Evolutionary conservation across 2,888 invertebrate species (phyloP).

Genomic region (Sesamia inferens): DNA sequence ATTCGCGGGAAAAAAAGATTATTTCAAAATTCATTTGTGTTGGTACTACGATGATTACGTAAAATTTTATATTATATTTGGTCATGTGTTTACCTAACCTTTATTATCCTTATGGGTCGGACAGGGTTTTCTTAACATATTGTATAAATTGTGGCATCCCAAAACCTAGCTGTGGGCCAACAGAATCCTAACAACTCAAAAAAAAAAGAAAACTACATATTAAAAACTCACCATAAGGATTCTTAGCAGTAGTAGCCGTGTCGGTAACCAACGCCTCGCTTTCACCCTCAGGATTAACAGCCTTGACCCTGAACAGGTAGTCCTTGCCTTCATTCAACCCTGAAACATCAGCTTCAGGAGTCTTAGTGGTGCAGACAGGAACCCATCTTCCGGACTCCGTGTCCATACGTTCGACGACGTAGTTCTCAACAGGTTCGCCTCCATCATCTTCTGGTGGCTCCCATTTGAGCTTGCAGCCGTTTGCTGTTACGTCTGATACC

Average conservation of each 20-base stretch:
- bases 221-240: constrained; percentile 94
- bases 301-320: constrained; percentile 99
- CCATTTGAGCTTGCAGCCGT: constrained; percentile 98
- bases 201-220: too few species aligned
- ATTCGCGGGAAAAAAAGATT: too few species aligned
- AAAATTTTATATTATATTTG: too few species aligned
- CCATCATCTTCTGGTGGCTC: constrained; percentile 99
- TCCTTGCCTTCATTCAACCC: constrained; percentile 99
- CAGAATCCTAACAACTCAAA: too few species aligned
- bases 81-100: too few species aligned
- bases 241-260: constrained; percentile 97
- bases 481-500: constrained; percentile 96
- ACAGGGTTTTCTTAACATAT: too few species aligned
- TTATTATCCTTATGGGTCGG: too few species aligned
- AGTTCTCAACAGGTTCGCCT: constrained; percentile 97
- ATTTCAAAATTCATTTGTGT: too few species aligned
- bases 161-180: too few species aligned
- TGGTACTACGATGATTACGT: too few species aligned
- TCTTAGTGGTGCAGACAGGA: constrained; percentile 93
- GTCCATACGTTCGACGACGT: constrained; percentile 99
- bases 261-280: constrained; percentile 99
- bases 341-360: constrained; percentile 95
- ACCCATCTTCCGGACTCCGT: constrained; percentile 98
- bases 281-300: constrained; percentile 98
- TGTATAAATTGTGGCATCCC: too few species aligned